A percentile compares a stretch with the other conserved stretches of the same genome.
Evolutionary conservation across 2,888 invertebrate genomes (phyloP).

Genomic region (Ferrisia virgata): DNA sequence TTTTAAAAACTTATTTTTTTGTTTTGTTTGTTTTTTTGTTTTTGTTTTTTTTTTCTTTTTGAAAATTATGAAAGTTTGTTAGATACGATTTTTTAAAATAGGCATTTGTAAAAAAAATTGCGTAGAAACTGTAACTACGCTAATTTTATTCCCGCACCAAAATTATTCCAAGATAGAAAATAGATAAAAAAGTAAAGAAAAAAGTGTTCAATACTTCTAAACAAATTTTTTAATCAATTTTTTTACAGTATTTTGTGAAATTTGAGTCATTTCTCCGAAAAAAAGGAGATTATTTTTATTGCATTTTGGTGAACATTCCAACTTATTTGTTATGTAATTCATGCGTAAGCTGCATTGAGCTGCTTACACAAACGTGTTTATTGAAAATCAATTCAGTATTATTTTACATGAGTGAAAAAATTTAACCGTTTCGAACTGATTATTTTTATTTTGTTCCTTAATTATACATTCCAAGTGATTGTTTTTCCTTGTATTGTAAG

Average conservation of each 20-base stretch:
- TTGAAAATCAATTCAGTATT: background rate
- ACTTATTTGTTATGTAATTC: background rate
- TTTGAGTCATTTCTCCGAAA: background rate
- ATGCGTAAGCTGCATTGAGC: background rate
- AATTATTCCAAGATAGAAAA: background rate
- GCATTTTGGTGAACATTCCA: background rate
- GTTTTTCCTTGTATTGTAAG: background rate
- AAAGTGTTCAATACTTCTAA: background rate
- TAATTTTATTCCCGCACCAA: background rate
- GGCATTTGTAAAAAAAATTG: background rate
- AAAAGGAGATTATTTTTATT: background rate
- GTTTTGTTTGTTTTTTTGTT: background rate
- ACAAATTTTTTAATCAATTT: background rate
- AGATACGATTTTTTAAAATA: background rate
- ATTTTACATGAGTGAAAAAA: background rate
- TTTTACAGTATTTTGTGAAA: background rate
- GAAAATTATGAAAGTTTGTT: background rate
- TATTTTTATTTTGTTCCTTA: background rate
- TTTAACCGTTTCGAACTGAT: background rate
- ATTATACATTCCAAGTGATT: conserved; percentile 2
- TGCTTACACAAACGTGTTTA: background rate
- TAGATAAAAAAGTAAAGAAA: background rate
- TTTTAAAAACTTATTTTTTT: background rate
- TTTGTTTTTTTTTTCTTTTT: no score
- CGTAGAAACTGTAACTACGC: background rate